Conservation (phyloP, 1,140 invertebrate genomes). For the Aethina tumida region DNA sequence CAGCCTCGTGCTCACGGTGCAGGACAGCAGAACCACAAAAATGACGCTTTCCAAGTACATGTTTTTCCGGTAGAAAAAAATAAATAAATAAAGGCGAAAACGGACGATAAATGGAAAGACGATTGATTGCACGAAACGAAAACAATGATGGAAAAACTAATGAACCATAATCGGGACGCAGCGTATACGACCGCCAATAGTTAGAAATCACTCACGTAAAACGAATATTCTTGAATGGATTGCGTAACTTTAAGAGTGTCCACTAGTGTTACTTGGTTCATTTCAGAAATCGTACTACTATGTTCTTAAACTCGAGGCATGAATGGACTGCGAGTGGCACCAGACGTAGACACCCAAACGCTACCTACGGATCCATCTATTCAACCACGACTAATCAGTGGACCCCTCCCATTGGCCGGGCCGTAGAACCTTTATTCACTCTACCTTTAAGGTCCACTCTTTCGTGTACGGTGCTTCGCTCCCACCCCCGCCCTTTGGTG, state of each 20-base stretch:
- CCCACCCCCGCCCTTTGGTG: too few relatives aligned
- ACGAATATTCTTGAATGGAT: constrained; percentile 8
- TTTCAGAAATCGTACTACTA: constrained; percentile 30
- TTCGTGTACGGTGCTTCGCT: too few relatives aligned
- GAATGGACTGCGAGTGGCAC: constrained; percentile 23
- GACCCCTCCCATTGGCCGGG: too few relatives aligned
- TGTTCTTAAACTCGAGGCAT: constrained; percentile 20
- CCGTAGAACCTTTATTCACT: too few relatives aligned
- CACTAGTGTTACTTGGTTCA: constrained; percentile 27
- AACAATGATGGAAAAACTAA: neutral
- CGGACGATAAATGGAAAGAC: constrained; percentile 3
- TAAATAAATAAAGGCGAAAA: neutral
- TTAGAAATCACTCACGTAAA: neutral
- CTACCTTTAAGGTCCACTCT: too few relatives aligned
- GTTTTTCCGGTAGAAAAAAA: constrained; percentile 6
- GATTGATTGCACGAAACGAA: constrained; percentile 3
- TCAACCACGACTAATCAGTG: neutral
- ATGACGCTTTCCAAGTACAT: constrained; percentile 23
- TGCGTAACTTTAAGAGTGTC: constrained; percentile 23
- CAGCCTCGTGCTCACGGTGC: constrained; percentile 21
- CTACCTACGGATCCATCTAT: constrained; percentile 1
- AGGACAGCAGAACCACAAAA: constrained; percentile 24
- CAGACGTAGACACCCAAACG: constrained; percentile 13
- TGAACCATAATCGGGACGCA: neutral
- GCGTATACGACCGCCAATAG: neutral